A percentile compares a stretch with the other conserved stretches of the same genome.
These are phyloP conservation scores for Brachypodius melanocephalos DNA, from an alignment of 2,113 vertebrate species.

Conservation along the genomic window DNA sequence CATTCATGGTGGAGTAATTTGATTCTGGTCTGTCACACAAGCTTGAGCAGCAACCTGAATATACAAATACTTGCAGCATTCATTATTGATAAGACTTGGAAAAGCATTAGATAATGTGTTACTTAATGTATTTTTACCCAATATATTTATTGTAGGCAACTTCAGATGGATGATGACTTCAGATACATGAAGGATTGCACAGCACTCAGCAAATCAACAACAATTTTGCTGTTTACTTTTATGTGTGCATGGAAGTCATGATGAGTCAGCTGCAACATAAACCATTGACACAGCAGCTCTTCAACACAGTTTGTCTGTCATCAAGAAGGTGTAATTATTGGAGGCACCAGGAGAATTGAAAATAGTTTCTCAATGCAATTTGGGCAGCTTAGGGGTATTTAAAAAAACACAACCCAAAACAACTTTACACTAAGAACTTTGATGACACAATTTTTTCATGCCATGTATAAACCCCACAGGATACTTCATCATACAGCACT, in stretches of 20 bases:
- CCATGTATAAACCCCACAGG: not conserved
- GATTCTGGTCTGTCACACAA: conserved; percentile 17
- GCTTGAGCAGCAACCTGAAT: conserved; percentile 8
- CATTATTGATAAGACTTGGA: conserved; percentile 26
- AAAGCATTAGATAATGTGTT: conserved; percentile 16
- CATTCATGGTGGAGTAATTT: not conserved
- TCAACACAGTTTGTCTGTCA: not conserved
- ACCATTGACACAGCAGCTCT: not conserved
- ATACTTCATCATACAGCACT: not conserved
- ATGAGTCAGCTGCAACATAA: not conserved
- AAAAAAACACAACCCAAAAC: not conserved
- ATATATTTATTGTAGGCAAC: not conserved
- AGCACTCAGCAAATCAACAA: conserved; percentile 4
- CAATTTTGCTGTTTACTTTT: not conserved
- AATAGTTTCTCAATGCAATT: not conserved
- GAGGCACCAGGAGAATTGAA: not conserved
- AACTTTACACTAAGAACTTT: not conserved
- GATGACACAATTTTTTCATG: not conserved
- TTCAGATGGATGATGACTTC: not conserved
- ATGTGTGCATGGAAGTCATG: not conserved
- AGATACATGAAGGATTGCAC: not conserved
- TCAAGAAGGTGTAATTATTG: not conserved
- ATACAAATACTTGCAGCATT: conserved; percentile 12
- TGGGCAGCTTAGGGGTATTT: not conserved
- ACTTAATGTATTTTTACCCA: not conserved